These are phyloP conservation scores for Bettongia penicillata DNA, from an alignment of 2,113 vertebrate genomes.

Conservation along the genomic window DNA sequence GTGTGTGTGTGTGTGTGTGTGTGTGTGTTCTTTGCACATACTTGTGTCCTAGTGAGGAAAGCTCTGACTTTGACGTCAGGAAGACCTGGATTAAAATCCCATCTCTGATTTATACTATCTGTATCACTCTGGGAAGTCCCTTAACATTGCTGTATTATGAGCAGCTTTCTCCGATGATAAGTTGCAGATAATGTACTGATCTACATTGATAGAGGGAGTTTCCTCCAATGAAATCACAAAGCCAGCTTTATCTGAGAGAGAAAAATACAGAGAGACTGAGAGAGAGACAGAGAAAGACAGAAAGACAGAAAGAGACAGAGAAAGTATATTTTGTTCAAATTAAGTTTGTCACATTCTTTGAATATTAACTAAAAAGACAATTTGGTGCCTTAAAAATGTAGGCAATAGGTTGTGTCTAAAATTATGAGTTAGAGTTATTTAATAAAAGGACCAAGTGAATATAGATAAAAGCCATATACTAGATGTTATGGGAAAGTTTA, in stretches of 20 bases:
- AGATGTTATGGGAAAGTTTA: neutral
- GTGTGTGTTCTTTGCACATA: neutral
- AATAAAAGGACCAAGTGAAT: neutral
- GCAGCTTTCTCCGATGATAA: neutral
- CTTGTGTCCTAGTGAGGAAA: neutral
- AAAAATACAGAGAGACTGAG: no score
- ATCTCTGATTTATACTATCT: neutral
- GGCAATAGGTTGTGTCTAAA: neutral
- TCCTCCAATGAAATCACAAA: neutral
- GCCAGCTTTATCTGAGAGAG: no score
- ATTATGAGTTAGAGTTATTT: neutral
- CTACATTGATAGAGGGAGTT: neutral
- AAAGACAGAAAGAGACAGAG: no score
- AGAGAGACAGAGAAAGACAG: no score
- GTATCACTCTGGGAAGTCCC: neutral
- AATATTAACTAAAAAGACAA: neutral
- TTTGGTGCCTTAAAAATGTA: neutral
- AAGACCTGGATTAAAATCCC: neutral
- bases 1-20: neutral
- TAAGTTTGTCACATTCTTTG: neutral
- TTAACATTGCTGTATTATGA: neutral
- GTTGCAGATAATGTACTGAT: no score
- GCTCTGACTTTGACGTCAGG: neutral
- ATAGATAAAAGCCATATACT: neutral
- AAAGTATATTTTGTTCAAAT: neutral